Percentiles rank a stretch among this genome's conserved stretches.
phyloP scores from a whole-genome alignment of 2,888 invertebrate genomes.

The Trachelus stipa region DNA sequence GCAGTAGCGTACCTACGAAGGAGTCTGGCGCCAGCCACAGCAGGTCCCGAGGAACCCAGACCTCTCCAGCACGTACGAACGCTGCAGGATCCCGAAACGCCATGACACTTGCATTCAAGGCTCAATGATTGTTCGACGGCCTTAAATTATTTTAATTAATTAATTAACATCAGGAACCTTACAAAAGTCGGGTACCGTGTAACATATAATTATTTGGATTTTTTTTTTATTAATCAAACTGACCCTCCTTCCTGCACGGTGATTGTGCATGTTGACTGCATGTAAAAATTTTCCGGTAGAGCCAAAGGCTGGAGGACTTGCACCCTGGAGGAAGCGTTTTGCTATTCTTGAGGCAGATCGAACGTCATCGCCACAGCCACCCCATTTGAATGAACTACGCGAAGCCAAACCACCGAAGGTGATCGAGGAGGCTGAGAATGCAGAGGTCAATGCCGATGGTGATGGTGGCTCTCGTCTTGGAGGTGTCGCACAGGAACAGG shows the following conservation, averaged over 20 bases:
- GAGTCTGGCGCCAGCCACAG: conserved; percentile 70
- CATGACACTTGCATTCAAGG: conserved; percentile 85
- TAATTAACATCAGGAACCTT: not conserved
- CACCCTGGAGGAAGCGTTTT: conserved; percentile 78
- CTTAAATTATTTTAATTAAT: conserved; percentile 60
- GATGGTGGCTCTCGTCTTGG: conserved; percentile 73
- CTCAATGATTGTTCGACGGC: conserved; percentile 73
- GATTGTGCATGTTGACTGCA: conserved; percentile 84
- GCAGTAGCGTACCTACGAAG: conserved; percentile 73
- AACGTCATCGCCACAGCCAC: conserved; percentile 87
- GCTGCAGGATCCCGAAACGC: conserved; percentile 85
- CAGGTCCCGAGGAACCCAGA: conserved; percentile 69
- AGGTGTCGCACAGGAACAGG: conserved; percentile 83
- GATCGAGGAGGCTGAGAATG: conserved; percentile 52
- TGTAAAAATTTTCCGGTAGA: conserved; percentile 68
- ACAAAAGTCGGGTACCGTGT: not conserved
- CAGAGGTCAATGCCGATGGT: conserved; percentile 61
- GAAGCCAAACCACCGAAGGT: conserved; percentile 52
- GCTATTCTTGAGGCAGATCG: conserved; percentile 80
- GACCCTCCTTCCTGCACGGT: conserved; percentile 81
- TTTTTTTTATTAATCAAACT: conserved; percentile 29
- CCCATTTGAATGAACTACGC: conserved; percentile 83
- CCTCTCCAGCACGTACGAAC: conserved; percentile 86
- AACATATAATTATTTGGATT: not conserved
- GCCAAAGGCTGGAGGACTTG: conserved; percentile 60